Percentiles rank a stretch among this genome's conserved stretches.
Evolutionary conservation across 2,888 invertebrate species (phyloP).

Genomic region (Acleris holmiana): DNA sequence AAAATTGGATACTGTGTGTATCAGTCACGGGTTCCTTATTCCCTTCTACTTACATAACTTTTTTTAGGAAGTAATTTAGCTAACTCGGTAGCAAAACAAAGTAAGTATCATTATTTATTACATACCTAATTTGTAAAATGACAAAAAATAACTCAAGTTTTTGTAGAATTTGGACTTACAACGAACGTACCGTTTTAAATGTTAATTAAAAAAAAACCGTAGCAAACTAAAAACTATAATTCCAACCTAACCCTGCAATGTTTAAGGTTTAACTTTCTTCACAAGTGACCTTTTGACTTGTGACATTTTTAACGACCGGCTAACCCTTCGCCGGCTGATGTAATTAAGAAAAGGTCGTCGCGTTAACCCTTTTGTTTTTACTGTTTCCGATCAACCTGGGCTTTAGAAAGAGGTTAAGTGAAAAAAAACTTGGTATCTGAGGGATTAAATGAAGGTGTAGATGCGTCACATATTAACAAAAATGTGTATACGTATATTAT

Average conservation of each 20-base stretch:
- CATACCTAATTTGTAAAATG: no score
- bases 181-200: not conserved
- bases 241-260: not conserved
- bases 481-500: no score
- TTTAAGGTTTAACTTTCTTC: conserved; percentile 9
- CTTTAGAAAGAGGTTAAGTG: not conserved
- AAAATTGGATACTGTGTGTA: no score
- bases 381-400: conserved; percentile 18
- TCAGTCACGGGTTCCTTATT: no score
- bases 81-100: no score
- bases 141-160: no score
- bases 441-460: not conserved
- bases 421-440: conserved; percentile 4
- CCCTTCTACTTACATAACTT: no score
- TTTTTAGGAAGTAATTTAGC: no score
- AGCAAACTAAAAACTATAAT: not conserved
- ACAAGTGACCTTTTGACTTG: conserved; percentile 18
- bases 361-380: conserved; percentile 36
- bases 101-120: no score
- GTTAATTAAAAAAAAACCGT: not conserved
- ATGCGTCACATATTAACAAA: not conserved
- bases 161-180: no score
- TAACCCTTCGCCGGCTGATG: conserved; percentile 23
- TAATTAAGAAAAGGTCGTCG: conserved; percentile 34
- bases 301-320: conserved; percentile 7